These are phyloP conservation scores for Helarctos malayanus DNA, from an alignment of 2,797 vertebrate species.

Conservation along the genomic window DNA sequence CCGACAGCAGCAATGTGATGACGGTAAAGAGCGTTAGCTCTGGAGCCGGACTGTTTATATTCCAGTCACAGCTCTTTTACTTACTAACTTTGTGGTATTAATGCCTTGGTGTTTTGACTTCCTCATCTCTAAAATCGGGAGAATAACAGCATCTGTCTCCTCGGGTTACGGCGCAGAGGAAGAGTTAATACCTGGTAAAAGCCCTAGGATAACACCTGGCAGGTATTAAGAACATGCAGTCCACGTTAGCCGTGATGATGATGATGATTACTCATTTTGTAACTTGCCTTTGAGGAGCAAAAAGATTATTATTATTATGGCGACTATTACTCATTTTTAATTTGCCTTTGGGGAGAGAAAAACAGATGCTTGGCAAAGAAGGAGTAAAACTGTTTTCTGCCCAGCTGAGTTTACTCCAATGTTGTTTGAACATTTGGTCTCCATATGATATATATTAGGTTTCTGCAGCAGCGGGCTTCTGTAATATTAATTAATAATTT, in stretches of 20 bases:
- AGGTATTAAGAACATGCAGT: background rate
- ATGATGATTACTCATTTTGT: conserved; percentile 59
- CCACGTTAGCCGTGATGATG: background rate
- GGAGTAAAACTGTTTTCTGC: conserved; percentile 35
- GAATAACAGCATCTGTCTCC: background rate
- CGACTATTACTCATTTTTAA: conserved; percentile 66
- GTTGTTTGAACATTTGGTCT: conserved; percentile 66
- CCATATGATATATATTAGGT: conserved; percentile 28
- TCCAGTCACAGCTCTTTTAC: background rate
- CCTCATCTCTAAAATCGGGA: conserved; percentile 31
- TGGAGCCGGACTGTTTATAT: background rate
- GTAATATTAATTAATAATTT: conserved; percentile 69
- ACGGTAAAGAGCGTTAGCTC: background rate
- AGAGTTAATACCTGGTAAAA: background rate
- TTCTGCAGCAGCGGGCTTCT: background rate
- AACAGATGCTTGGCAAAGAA: conserved; percentile 53
- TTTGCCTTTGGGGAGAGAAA: conserved; percentile 63
- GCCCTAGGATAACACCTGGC: conserved; percentile 44
- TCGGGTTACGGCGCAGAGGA: background rate
- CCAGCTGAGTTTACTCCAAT: conserved; percentile 56
- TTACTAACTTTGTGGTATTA: background rate
- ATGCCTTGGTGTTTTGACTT: background rate
- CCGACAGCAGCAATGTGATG: background rate
- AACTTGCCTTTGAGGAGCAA: conserved; percentile 57
- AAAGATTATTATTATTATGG: conserved; percentile 27